These are phyloP conservation scores for Criorhina ranunculi DNA, from an alignment of 2,888 invertebrate species.

Conservation along the genomic window DNA sequence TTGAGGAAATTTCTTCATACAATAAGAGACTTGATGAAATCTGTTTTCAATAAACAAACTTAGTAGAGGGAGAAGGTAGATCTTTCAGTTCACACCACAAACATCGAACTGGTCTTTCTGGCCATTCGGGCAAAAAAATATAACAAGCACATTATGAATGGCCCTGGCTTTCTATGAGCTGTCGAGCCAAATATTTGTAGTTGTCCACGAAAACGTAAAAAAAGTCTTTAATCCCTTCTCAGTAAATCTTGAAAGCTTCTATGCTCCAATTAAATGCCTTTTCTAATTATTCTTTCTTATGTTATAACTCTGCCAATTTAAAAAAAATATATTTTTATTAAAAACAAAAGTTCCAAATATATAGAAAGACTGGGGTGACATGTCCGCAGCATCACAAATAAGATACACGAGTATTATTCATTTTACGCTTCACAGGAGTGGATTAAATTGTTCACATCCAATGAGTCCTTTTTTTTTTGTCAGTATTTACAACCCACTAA, in stretches of 20 bases:
- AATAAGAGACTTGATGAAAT: too few relatives aligned
- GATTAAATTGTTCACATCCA: slow-evolving; percentile 28
- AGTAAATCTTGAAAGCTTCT: slow-evolving; percentile 36
- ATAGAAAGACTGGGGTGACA: slow-evolving; percentile 1
- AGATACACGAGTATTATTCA: background rate
- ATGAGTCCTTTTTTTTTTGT: slow-evolving; percentile 5
- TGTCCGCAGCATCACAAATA: slow-evolving; percentile 34
- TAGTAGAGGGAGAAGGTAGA: too few relatives aligned
- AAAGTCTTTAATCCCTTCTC: background rate
- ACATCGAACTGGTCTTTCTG: too few relatives aligned
- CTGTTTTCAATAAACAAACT: too few relatives aligned
- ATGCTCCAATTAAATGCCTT: background rate
- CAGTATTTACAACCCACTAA: slow-evolving; percentile 33
- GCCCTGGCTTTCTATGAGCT: too few relatives aligned
- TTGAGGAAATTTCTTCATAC: too few relatives aligned
- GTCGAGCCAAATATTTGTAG: too few relatives aligned
- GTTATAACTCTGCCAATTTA: slow-evolving; percentile 1
- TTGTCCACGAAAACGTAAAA: background rate
- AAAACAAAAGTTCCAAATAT: background rate
- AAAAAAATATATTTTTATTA: slow-evolving; percentile 3
- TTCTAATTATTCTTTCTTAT: background rate
- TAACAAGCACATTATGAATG: too few relatives aligned
- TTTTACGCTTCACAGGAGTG: slow-evolving; percentile 30
- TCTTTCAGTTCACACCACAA: too few relatives aligned
- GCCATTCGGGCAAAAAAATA: too few relatives aligned